Evolutionary conservation across 1,140 invertebrate species (phyloP).

Genomic region (Lepidotrigona ventralis): DNA sequence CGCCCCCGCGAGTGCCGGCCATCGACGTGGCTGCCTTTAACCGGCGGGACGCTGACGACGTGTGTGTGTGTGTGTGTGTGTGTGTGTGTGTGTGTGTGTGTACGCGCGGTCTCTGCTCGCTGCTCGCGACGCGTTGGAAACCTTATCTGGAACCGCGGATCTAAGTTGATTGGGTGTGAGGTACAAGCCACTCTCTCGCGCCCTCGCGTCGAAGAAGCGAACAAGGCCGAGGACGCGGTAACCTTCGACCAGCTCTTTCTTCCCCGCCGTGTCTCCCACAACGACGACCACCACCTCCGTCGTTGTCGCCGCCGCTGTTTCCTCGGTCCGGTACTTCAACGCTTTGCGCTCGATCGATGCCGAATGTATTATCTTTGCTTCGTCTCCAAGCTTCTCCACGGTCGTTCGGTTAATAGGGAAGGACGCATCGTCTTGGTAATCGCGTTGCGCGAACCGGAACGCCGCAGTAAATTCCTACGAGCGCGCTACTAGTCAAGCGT

Average conservation of each 20-base stretch:
- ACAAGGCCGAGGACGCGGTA: slow-evolving; percentile 63
- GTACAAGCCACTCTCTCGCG: slow-evolving; percentile 76
- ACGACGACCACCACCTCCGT: not conserved
- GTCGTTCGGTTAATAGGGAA: not conserved
- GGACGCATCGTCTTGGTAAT: not conserved
- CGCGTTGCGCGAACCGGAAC: not conserved
- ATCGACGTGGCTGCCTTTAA: slow-evolving; percentile 21
- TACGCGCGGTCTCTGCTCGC: slow-evolving; percentile 1
- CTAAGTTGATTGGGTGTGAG: slow-evolving; percentile 79
- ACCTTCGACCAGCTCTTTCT: slow-evolving; percentile 59
- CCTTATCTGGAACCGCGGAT: slow-evolving; percentile 76
- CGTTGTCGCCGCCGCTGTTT: not conserved
- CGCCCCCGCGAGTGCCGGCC: slow-evolving; percentile 63
- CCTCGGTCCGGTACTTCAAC: not conserved
- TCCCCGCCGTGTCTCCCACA: not conserved
- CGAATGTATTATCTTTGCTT: slow-evolving; percentile 22
- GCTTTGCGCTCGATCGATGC: slow-evolving; percentile 5
- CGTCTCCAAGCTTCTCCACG: not conserved
- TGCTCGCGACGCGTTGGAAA: not conserved
- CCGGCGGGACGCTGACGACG: slow-evolving; percentile 38
- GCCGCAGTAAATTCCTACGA: slow-evolving; percentile 8
- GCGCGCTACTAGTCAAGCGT: not conserved
- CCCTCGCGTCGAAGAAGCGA: slow-evolving; percentile 61
- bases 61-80: too few relatives aligned
- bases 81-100: not conserved